These are phyloP conservation scores for Geotrypetes seraphini DNA, from an alignment of 2,797 vertebrate genomes.

Conservation along the genomic window DNA sequence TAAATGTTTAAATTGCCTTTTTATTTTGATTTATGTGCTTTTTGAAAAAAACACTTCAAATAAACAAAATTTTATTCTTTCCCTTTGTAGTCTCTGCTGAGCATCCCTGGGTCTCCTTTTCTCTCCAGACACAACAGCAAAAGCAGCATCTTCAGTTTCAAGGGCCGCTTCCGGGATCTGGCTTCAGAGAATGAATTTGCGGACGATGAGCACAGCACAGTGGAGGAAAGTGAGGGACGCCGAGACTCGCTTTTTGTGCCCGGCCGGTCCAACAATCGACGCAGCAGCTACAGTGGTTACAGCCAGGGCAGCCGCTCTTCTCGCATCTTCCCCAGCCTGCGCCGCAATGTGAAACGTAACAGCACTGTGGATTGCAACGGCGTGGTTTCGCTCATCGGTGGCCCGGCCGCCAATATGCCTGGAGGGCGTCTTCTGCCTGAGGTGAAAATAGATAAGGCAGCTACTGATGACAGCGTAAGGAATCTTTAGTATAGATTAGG, in stretches of 20 bases:
- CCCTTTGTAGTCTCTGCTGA: constrained; percentile 77
- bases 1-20: too few species aligned
- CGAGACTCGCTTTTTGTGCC: constrained; percentile 93
- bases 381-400: constrained; percentile 91
- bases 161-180: constrained; percentile 80
- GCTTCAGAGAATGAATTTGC: constrained; percentile 95
- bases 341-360: constrained; percentile 82
- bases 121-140: constrained; percentile 94
- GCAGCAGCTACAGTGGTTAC: constrained; percentile 96
- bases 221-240: constrained; percentile 92
- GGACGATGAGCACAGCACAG: constrained; percentile 93
- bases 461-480: constrained; percentile 79
- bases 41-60: too few species aligned
- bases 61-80: rapidly evolving
- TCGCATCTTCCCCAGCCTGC: constrained; percentile 80
- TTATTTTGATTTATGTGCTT: too few species aligned
- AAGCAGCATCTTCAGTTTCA: constrained; percentile 97
- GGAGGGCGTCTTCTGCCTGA: constrained; percentile 96
- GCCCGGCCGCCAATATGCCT: constrained; percentile 72
- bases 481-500: constrained; percentile 72
- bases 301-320: constrained; percentile 87
- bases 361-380: constrained; percentile 98
- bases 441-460: constrained; percentile 98
- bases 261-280: constrained; percentile 70
- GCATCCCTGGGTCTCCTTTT: constrained; percentile 93